Conservation (phyloP, 2,113 vertebrate species). For the Oophaga pumilio region DNA sequence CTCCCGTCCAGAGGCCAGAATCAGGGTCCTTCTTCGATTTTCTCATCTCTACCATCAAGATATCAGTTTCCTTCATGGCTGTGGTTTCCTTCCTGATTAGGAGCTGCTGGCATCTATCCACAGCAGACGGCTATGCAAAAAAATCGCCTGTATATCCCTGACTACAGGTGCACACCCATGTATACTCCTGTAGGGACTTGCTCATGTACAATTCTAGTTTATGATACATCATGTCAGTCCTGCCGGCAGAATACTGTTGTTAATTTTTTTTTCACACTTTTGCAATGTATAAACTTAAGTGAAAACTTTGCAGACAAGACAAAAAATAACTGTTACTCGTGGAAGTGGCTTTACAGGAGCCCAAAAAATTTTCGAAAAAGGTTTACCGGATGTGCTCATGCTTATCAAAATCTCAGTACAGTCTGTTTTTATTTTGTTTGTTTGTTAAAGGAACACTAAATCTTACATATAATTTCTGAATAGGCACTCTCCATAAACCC, state of each 20-base stretch:
- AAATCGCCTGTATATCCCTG: background rate
- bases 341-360: background rate
- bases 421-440: background rate
- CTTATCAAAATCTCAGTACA: background rate
- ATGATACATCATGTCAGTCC: background rate
- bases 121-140: background rate
- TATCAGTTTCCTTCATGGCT: background rate
- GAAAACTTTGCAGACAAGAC: background rate
- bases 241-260: too few relatives aligned
- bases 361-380: background rate
- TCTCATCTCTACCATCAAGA: background rate
- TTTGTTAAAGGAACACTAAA: background rate
- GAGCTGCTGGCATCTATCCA: background rate
- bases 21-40: too few relatives aligned
- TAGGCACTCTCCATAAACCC: too few relatives aligned
- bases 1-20: too few relatives aligned
- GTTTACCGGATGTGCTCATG: background rate
- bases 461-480: background rate
- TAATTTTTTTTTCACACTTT: background rate
- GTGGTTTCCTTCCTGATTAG: conserved; percentile 26
- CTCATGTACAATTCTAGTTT: background rate
- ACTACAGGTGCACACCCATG: background rate
- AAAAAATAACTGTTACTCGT: background rate
- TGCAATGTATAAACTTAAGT: background rate
- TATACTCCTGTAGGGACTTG: background rate